Conservation (phyloP, 2,797 vertebrate genomes). For the Numenius phaeopus region DNA sequence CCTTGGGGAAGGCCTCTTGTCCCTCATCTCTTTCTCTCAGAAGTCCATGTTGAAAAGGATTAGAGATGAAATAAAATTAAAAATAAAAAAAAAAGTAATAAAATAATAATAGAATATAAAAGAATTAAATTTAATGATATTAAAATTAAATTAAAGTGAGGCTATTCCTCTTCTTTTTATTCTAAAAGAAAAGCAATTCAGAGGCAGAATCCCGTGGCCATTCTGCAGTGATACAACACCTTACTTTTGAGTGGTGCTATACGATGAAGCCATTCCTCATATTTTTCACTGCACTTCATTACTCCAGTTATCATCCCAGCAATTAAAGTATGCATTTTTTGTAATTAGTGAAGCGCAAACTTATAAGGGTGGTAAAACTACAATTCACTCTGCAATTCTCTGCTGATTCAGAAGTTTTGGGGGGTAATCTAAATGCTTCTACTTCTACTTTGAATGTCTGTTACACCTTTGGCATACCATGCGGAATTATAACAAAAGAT, state of each 20-base stretch:
- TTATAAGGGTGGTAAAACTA: background rate
- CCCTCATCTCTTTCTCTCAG: background rate
- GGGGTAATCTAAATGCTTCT: background rate
- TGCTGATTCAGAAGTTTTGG: background rate
- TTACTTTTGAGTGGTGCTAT: background rate
- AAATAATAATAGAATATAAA: background rate
- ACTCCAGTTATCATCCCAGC: background rate
- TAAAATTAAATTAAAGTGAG: background rate
- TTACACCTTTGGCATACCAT: background rate
- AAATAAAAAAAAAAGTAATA: fast-evolving
- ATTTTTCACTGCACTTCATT: background rate
- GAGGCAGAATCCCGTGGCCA: fast-evolving
- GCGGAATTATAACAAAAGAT: background rate
- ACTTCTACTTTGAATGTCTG: background rate
- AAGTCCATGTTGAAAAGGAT: background rate
- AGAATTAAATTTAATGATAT: background rate
- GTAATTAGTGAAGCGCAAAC: background rate
- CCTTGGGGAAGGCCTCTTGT: background rate
- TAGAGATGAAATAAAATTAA: background rate
- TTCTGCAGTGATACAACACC: background rate
- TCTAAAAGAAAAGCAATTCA: background rate
- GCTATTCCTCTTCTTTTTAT: background rate
- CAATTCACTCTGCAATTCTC: background rate
- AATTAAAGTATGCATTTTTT: background rate
- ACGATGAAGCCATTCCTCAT: background rate